Evolutionary conservation across 2,797 vertebrate species (phyloP).

Genomic region (Eidolon dupreanum): DNA sequence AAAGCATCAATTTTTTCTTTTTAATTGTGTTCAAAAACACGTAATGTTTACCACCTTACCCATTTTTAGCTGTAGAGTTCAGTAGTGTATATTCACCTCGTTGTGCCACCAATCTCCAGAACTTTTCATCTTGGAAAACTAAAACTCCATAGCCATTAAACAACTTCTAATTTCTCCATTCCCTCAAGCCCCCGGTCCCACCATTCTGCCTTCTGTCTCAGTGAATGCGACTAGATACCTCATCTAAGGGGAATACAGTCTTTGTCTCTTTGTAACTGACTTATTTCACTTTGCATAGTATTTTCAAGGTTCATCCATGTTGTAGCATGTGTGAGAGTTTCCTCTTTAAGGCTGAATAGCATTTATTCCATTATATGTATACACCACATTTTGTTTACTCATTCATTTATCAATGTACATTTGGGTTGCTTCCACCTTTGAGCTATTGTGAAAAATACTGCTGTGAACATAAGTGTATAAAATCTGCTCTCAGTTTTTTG

Average conservation of each 20-base stretch:
- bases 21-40: not conserved
- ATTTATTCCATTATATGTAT: not conserved
- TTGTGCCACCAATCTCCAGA: not conserved
- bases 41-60: not conserved
- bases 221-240: not conserved
- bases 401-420: accelerated
- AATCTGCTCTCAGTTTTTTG: not conserved
- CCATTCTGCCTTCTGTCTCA: not conserved
- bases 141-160: not conserved
- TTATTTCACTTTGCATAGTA: not conserved
- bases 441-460: not conserved
- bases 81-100: not conserved
- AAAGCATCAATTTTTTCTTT: not conserved
- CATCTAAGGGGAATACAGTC: not conserved
- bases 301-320: not conserved
- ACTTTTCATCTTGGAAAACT: not conserved
- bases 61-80: not conserved
- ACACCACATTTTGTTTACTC: not conserved
- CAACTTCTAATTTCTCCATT: not conserved
- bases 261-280: not conserved
- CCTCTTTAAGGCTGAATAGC: not conserved
- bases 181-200: too few relatives aligned
- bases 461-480: not conserved
- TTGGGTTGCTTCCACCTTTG: not conserved
- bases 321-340: not conserved